These are phyloP conservation scores for Chrysolina oricalcia DNA, from an alignment of 2,888 invertebrate species.

Conservation along the genomic window DNA sequence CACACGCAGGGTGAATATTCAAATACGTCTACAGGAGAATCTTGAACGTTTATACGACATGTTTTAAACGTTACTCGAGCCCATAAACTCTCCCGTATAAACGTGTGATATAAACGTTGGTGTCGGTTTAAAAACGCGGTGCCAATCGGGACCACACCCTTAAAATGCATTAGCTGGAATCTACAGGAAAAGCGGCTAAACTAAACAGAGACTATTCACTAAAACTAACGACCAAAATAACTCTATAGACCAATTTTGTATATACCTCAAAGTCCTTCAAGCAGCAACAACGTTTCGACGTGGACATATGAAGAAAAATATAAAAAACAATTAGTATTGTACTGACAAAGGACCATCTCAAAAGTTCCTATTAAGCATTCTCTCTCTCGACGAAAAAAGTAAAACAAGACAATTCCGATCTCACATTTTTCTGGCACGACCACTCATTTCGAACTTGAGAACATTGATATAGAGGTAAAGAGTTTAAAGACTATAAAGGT, in stretches of 20 bases:
- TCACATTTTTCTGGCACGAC: conserved; percentile 61
- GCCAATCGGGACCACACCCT: conserved; percentile 49
- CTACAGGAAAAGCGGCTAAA: conserved; percentile 71
- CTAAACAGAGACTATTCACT: conserved; percentile 70
- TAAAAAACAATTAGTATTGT: conserved; percentile 76
- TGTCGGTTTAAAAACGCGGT: conserved; percentile 35
- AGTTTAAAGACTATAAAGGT: conserved; percentile 60
- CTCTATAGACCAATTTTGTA: conserved; percentile 68
- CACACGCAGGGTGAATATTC: conserved; percentile 32
- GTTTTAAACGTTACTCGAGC: conserved; percentile 24
- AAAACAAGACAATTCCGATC: conserved; percentile 47
- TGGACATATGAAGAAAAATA: conserved; percentile 73
- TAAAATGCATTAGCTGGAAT: conserved; percentile 61
- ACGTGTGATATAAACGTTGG: conserved; percentile 34
- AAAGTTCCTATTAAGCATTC: conserved; percentile 84
- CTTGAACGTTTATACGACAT: conserved; percentile 47
- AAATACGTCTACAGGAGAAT: conserved; percentile 45
- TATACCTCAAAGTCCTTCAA: conserved; percentile 90
- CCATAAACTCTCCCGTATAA: background rate
- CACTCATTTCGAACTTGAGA: conserved; percentile 69
- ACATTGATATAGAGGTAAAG: conserved; percentile 60
- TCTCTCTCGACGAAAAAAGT: conserved; percentile 57
- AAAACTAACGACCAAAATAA: conserved; percentile 70
- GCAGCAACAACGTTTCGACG: conserved; percentile 81
- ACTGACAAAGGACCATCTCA: conserved; percentile 90